Evolutionary conservation across 2,888 invertebrate species (phyloP), one percentile per base, ranked within the genome.

Genomic region (Biston stratarius): DNA sequence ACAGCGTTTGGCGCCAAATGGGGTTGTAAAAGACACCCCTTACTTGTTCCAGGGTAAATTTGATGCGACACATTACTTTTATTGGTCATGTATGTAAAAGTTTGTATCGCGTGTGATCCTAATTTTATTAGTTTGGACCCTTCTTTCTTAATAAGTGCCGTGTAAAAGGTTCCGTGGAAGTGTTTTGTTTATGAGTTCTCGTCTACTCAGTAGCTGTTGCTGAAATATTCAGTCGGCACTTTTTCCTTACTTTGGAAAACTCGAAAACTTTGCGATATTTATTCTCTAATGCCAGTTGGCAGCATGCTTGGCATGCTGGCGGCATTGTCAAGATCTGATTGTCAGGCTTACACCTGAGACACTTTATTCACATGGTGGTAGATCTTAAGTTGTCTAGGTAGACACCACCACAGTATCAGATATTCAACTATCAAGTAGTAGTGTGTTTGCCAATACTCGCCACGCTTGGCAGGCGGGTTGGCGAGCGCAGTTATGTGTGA

Each of bases 1-100:
- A 69, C 69, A 67, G 45, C 70, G 74, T 67, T 72, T 73, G 69
- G 69, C 40, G 69, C 69, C 69, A 73, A 74, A 73, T 74, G 59
- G 70, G 67, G 73, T 70, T 72, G 74, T 75, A 75, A 74, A 74
- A 74, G 71, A 74, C 74, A 74, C 71, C 72, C 71, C 71, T 71
- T 73, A 73, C 68, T 68, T 71, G 64, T 65, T 72, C 70, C 65
- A 56, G 73, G 71, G 66, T 65, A 69, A 73, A 73, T 71, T 73
- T 66, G 65, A 73, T 73, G 71, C 74, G 67, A 55, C 64, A 61
- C 73, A 69, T 73, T 75, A 73, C 71, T 70, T 75, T 73, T 75
- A 75, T 75, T 72, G 73, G 71, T 55, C 75, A 64, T 73, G 69
- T 72, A 73, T 75, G 75, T 75, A 70, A 71, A 75, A 72, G 67